Conservation (phyloP, 37 sponge, comb jelly and placozoan genomes). For the Diacarnus erythraeanus region DNA sequence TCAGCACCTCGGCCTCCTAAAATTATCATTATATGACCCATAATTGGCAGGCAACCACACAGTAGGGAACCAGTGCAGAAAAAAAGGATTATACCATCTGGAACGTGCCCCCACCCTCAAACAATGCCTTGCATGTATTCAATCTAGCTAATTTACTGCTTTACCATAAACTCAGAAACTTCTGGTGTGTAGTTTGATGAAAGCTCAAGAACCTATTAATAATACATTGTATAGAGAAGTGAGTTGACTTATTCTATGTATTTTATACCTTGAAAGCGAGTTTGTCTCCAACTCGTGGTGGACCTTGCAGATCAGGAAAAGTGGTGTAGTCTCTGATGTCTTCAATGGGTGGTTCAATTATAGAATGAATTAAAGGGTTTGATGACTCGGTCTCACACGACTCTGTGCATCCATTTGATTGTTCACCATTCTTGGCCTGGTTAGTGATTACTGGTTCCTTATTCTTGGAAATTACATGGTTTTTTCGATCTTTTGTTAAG, state of each 20-base stretch:
- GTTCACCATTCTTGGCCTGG: background rate
- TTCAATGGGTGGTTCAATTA: background rate
- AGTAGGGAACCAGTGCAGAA: background rate
- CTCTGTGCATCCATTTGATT: background rate
- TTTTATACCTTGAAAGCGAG: constrained; percentile 53
- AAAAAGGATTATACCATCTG: too few relatives aligned
- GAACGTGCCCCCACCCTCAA: too few relatives aligned
- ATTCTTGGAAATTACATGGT: too few relatives aligned
- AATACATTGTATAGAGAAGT: background rate
- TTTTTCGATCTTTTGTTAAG: too few relatives aligned
- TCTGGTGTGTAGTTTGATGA: constrained; percentile 52
- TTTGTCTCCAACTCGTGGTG: constrained; percentile 54
- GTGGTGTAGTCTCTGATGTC: constrained; percentile 19
- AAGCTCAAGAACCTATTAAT: constrained; percentile 39
- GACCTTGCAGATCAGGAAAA: constrained; percentile 43
- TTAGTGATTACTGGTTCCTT: background rate
- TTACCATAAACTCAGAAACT: constrained; percentile 47
- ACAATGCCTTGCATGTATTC: background rate
- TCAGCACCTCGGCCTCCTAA: constrained; percentile 36
- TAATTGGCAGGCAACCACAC: background rate
- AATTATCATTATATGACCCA: background rate
- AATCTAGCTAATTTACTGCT: background rate
- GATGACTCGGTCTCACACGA: background rate
- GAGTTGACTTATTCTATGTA: background rate
- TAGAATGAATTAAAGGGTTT: background rate